Evolutionary conservation across 2,113 vertebrate species (phyloP), one percentile per base, ranked within the genome.

Genomic region (Cyrtonyx montezumae): DNA sequence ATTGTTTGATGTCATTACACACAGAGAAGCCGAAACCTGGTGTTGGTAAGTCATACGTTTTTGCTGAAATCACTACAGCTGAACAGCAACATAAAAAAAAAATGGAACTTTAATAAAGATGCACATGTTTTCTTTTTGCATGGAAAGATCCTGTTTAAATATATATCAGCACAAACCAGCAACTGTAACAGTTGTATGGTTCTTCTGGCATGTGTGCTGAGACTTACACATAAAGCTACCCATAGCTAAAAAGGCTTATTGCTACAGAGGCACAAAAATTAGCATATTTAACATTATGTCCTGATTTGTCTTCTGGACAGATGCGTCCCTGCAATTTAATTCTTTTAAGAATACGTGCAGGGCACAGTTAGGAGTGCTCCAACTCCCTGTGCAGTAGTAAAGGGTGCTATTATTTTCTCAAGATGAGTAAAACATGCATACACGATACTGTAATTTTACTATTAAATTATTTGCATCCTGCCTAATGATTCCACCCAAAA

Each of bases 351-450:
- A 92, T 67, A 79, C 53, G 88, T 70, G 51, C 80, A 91, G 88
- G 77, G 78, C 67, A 91, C 86, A 73, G 90, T 93, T 88, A 84
- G 53, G 49, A 96, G n/a, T 58, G 80, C 61, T 83, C 81, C 88
- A 68, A 21, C 34, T 83, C 87, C 71, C 48, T 28, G 8, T 13
- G 21, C 51, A 17, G 48, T 78, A 85, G 55, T 51, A 86, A 30
- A 78, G 13, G 20, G 77, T 87, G 13, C 2, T 21, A 79, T 73
- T 76, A 49, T 36, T 53, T 91, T 55, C 45, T 78, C 76, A 71
- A 34, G 11, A 23, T 11, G 71, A 71, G 3, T 49, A 53, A 3
- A 80, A 28, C 79, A 85, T 67, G 75, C 79, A 85, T 65, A 75
- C 20, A 43, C 0, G 0, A 40, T 56, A 28, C 34, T 80, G 83